Evolutionary conservation across 2,888 invertebrate species (phyloP).

Genomic region (Oxyteleia sp.): DNA sequence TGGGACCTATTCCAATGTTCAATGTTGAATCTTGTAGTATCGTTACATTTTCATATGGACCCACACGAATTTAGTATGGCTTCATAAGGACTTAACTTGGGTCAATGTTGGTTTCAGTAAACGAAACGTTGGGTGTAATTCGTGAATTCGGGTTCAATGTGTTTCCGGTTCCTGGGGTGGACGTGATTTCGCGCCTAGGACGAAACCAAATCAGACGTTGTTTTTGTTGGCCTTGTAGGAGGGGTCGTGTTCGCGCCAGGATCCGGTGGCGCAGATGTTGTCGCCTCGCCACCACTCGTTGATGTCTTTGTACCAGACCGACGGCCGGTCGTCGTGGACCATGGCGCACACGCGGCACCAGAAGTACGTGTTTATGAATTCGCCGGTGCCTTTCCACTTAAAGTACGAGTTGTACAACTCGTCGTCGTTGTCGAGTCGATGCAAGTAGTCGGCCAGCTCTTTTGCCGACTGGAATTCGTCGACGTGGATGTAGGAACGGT

Average conservation of each 20-base stretch:
- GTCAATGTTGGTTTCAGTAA: too few species aligned
- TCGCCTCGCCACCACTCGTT: constrained; percentile 97
- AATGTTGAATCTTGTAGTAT: too few species aligned
- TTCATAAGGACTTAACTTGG: too few species aligned
- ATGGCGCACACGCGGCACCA: constrained; percentile 96
- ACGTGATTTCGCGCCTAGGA: too few species aligned
- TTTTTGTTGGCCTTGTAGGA: constrained; percentile 42
- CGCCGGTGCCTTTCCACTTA: constrained; percentile 97
- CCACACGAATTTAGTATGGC: too few species aligned
- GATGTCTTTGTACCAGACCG: constrained; percentile 92
- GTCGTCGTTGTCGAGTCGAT: constrained; percentile 95
- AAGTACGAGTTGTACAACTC: constrained; percentile 98
- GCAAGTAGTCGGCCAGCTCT: constrained; percentile 95
- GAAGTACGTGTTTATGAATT: constrained; percentile 98
- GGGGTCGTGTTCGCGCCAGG: constrained; percentile 89
- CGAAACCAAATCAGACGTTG: constrained; percentile 11
- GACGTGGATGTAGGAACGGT: constrained; percentile 97
- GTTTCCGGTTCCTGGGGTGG: too few species aligned
- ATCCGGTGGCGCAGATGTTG: constrained; percentile 92
- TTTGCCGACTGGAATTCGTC: constrained; percentile 97
- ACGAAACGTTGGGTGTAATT: too few species aligned
- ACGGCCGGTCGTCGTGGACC: constrained; percentile 91
- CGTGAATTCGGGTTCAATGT: too few species aligned
- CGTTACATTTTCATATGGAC: too few species aligned
- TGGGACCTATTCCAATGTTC: too few species aligned